phyloP scores from a whole-genome alignment of 2,113 vertebrate species.

The Steatornis caripensis region DNA sequence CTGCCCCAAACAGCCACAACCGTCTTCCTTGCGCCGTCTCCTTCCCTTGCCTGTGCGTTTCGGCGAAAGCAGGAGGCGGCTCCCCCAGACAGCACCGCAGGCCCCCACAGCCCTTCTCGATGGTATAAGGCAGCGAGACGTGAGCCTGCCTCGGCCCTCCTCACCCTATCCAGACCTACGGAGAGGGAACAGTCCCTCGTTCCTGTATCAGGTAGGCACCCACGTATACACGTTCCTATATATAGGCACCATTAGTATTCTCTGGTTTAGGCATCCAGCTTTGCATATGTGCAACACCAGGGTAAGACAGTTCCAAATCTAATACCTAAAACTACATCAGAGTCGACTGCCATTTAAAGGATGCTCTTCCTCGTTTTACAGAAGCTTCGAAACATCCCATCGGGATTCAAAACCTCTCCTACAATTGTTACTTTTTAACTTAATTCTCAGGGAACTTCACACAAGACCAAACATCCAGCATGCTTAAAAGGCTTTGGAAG shows the following conservation, averaged over 20 bases:
- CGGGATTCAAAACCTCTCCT: background rate
- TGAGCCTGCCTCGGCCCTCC: background rate
- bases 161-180: background rate
- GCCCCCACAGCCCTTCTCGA: background rate
- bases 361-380: background rate
- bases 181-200: background rate
- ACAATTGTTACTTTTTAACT: background rate
- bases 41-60: background rate
- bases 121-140: background rate
- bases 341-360: background rate
- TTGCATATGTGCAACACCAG: background rate
- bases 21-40: background rate
- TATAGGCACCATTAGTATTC: background rate
- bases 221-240: fast-evolving
- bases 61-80: background rate
- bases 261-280: background rate
- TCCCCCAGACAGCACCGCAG: background rate
- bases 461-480: background rate
- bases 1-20: background rate
- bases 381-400: background rate
- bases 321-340: background rate
- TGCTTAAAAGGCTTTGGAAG: background rate
- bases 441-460: background rate
- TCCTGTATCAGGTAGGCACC: background rate
- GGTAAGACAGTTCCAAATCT: background rate